A percentile compares a stretch with the other conserved stretches of the same genome.
phyloP scores from a whole-genome alignment of 1,140 invertebrate species.

The Drosophila tristis region DNA sequence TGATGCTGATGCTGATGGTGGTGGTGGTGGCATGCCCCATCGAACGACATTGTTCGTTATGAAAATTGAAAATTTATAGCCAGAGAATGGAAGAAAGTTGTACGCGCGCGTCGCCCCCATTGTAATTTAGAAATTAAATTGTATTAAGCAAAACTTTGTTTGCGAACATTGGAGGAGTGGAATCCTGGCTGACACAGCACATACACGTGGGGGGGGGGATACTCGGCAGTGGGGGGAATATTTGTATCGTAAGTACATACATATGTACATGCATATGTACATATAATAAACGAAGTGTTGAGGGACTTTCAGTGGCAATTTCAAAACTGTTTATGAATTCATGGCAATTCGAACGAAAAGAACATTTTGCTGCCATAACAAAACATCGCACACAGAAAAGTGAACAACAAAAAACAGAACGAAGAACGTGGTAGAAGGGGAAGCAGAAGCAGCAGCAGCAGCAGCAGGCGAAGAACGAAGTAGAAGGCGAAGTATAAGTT shows the following conservation, averaged over 20 bases:
- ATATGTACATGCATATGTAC: neutral
- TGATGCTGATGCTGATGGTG: too few species aligned
- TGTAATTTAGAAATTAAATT: slow-evolving; percentile 62
- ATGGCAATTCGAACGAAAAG: slow-evolving; percentile 10
- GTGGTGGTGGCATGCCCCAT: neutral
- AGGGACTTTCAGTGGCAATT: neutral
- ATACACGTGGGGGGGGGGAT: too few species aligned
- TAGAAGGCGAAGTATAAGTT: too few species aligned
- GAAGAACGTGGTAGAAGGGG: too few species aligned
- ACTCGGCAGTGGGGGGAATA: neutral
- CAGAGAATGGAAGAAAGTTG: slow-evolving; percentile 2
- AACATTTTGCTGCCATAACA: too few species aligned
- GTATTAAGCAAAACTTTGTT: slow-evolving; percentile 51
- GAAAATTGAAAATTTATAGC: slow-evolving; percentile 70
- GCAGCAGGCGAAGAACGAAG: too few species aligned
- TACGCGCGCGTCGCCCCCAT: neutral
- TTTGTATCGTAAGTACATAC: neutral
- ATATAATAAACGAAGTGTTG: neutral
- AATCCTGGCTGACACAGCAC: too few species aligned
- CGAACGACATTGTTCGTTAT: slow-evolving; percentile 50
- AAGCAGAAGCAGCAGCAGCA: too few species aligned
- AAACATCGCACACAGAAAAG: too few species aligned
- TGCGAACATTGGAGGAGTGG: too few species aligned
- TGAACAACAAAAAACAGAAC: too few species aligned
- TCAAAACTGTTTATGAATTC: slow-evolving; percentile 27